Base-by-base conservation (phyloP, 2,888 invertebrate species). In the Norana najaformis region DNA sequence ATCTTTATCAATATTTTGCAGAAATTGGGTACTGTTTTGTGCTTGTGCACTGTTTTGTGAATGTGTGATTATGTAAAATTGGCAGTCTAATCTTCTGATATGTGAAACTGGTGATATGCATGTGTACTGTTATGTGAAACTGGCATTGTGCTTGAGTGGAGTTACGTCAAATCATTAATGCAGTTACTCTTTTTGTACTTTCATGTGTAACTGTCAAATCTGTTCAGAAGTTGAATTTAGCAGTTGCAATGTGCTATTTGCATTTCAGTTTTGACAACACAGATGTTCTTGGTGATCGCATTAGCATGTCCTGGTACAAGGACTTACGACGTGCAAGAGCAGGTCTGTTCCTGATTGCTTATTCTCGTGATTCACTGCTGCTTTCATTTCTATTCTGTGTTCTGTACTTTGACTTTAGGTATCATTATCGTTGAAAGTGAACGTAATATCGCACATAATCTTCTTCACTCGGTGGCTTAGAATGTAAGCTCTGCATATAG, bases 301-400 rank as follows among this genome's bases (percentile, higher is more conserved):
- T 92, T n/a, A 89, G 89, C 34, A 91, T 92, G 89, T 91, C 92
- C 88, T 92, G 91, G 92, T 92, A 91, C 91, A 92, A 92, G 90
- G 92, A 92, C 89, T 82, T 92, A 53, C 39, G 92, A 85, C 91
- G 91, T 90, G 92, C 92, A 16, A 91, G 91, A 88, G 89, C 91
- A 38, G 85, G 85, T 85, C 0, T 36, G 85, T 35, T 36, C 23
- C 85, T 35, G 1, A n/a, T n/a, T 69, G n/a, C 69, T 69, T 69
- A 69, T n/a, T 69, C n/a, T 69, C 16, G 30, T 69, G 8, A 69
- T 69, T 5, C 13, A 41, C 8, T 41, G n/a, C 30, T 8, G 30
- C n/a, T 1, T n/a, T 69, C 30, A 30, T 69, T 47, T 47, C 23
- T 47, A 47, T 69, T 69, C 69, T 53, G 11, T 69, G n/a, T 69